Base-by-base conservation (phyloP, 2,113 vertebrate species). In the Salvator merianae region DNA sequence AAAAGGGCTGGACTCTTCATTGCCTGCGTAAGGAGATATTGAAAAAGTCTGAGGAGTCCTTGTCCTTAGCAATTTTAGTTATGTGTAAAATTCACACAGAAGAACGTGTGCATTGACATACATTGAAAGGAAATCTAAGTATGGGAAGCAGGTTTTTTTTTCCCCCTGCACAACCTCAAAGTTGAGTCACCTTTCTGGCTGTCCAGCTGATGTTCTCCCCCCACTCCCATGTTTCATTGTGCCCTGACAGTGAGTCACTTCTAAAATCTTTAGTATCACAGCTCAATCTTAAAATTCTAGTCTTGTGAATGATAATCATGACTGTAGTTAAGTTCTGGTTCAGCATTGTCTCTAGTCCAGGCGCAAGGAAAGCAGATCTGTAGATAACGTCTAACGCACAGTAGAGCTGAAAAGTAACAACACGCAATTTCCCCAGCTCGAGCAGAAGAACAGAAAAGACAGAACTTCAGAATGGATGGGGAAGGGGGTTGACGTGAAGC, bases 251-350 rank as follows among this genome's bases (percentile, higher is more conserved):
- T 6, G 34, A 73, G 26, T 30, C 28, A 43, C 53, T 83, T 63
- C 55, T 59, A 59, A 59, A 12, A 84, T 81, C 36, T 90, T 86
- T 32, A 38, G 71, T 78, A 88, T 82, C 62, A 74, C 38, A 63
- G 86, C 53, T 71, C 50, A 34, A 53, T 47, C 40, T 85, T 87
- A 90, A 83, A 62, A 89, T 77, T 20, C 66, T 43, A 62, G 86
- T 59, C 63, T 22, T n/a, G 83, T 59, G 62, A 36, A 76, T 50
- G 40, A 63, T 40, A 79, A 77, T n/a, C 40, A 16, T 30, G 40
- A 3, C 40, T 87, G 1, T 77, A 77, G 87, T 59, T 79, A 2
- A 22, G 68, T 72, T 74, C 93, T 36, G 63, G 14, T 20, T 59
- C 55, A 20, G 18, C 55, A 59, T 84, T 85, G 59, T 43, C 87